These are phyloP conservation scores for Dryobotodes eremita DNA, from an alignment of 2,888 invertebrate genomes.

Conservation along the genomic window DNA sequence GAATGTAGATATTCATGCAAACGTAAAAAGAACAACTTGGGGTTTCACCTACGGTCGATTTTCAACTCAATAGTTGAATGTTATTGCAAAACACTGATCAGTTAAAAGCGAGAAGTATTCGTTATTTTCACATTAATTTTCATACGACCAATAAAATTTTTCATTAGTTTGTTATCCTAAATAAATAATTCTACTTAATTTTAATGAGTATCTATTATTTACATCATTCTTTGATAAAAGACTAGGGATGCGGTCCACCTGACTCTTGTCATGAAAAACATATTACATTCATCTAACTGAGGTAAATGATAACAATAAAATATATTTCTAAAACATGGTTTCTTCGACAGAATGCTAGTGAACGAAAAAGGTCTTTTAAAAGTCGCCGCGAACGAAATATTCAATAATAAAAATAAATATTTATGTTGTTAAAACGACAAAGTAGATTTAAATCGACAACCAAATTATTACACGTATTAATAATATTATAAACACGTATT, in stretches of 20 bases:
- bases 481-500: slow-evolving; percentile 2
- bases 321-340: slow-evolving; percentile 5
- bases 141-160: slow-evolving; percentile 78
- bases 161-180: slow-evolving; percentile 81
- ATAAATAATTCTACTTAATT: slow-evolving; percentile 88
- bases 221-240: slow-evolving; percentile 86
- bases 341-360: neutral
- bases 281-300: slow-evolving; percentile 54
- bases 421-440: neutral
- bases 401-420: slow-evolving; percentile 1
- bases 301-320: slow-evolving; percentile 32
- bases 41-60: neutral
- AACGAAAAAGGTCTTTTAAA: neutral
- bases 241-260: slow-evolving; percentile 81
- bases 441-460: neutral
- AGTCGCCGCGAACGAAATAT: neutral
- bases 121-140: slow-evolving; percentile 75
- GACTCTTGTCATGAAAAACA: slow-evolving; percentile 61
- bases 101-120: slow-evolving; percentile 71
- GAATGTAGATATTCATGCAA: neutral
- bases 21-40: neutral
- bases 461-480: neutral
- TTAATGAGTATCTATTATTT: slow-evolving; percentile 89
- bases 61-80: slow-evolving; percentile 23
- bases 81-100: slow-evolving; percentile 71